Evolutionary conservation across 2,113 vertebrate genomes (phyloP), one percentile per base, ranked within the genome.

Genomic region (Gymnorhina tibicen): DNA sequence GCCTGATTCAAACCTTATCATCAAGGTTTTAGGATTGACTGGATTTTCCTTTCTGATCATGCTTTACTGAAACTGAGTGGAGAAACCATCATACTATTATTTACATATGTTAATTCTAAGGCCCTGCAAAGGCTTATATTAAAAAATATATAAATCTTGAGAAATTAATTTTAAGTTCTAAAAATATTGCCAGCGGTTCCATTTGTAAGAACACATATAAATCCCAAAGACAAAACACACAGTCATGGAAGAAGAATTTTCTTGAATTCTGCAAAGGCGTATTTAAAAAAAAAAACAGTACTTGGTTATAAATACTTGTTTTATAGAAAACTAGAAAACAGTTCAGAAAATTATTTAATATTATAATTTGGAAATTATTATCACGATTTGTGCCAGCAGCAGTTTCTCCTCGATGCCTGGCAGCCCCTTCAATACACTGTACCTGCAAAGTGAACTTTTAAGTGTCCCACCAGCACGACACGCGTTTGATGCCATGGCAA

Each of bases 401-500:
- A 75, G 49, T 23, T 75, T 75, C 69, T 55, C 63, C 47, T 52
- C 46, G 41, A 10, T 1, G 10, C 58, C 17, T 33, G 39, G 69
- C 14, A 46, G 39, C 19, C 56, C 39, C 47, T n/a, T 27, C 33
- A 26, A 81, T 3, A 55, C 7, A 6, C 15, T 2, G 14, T 7
- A 41, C 37, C 76, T 16, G 23, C 17, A 46, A 56, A 81, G 37
- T 3, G 26, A 89, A 91, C 66, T 93, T 87, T 4, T 3, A 53
- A 56, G 53, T 0, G 5, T 53, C 47, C 56, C 60, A 49, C 22
- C 53, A 68, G 37, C 49, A 32, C 1, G 1, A 33, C 56, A 19
- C 0, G 0, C 3, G 1, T 9, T 17, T 4, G 30, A 64, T 11
- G 59, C 68, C 7, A 2, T 0, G 26, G 53, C 23, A 56, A 47